phyloP scores from a whole-genome alignment of 2,888 invertebrate species.

The Drosophila siamana region DNA sequence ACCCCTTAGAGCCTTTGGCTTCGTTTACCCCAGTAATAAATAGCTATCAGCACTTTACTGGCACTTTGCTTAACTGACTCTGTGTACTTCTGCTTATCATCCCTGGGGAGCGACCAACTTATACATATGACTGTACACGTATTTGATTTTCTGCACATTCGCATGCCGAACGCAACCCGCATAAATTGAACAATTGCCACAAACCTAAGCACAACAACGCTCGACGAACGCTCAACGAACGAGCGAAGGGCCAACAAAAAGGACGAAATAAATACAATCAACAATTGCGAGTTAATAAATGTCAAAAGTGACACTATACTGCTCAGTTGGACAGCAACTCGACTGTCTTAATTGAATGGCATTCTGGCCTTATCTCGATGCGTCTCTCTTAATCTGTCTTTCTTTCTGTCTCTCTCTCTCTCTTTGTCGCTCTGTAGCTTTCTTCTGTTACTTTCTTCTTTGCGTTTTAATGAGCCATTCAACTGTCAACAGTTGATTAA shows the following conservation, averaged over 20 bases:
- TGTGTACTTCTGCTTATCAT: not conserved
- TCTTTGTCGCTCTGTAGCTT: not conserved
- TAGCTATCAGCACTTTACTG: not conserved
- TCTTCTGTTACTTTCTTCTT: slow-evolving; percentile 12
- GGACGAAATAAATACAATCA: slow-evolving; percentile 38
- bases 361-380: slow-evolving; percentile 62
- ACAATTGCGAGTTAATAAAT: slow-evolving; percentile 76
- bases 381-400: slow-evolving; percentile 26
- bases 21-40: not conserved
- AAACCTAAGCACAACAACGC: slow-evolving; percentile 32
- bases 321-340: not conserved
- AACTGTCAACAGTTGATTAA: slow-evolving; percentile 70
- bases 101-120: slow-evolving; percentile 1
- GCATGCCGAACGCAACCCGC: slow-evolving; percentile 42
- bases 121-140: not conserved
- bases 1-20: not conserved
- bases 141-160: slow-evolving; percentile 25
- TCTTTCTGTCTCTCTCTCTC: slow-evolving; percentile 1
- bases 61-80: not conserved
- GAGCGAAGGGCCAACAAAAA: not conserved
- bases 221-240: slow-evolving; percentile 1
- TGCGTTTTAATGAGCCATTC: slow-evolving; percentile 65
- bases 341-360: slow-evolving; percentile 71
- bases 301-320: slow-evolving; percentile 68
- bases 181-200: slow-evolving; percentile 43